Percentiles rank a stretch among this genome's conserved stretches.
These are phyloP conservation scores for Drosophila paranaensis DNA, from an alignment of 2,888 invertebrate species.

Conservation along the genomic window DNA sequence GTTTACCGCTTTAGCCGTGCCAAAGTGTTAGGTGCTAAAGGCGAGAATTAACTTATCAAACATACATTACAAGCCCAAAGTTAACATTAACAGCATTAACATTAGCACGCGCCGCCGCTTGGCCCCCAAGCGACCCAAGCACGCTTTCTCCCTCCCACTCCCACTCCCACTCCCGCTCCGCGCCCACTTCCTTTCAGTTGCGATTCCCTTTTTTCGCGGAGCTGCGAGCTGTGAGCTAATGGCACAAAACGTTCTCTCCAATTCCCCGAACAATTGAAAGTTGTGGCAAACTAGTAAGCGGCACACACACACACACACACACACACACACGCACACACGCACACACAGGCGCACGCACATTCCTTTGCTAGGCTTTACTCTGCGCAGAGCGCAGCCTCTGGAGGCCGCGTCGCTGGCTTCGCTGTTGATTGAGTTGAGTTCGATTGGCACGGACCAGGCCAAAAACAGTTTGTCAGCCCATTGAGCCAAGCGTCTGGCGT, in stretches of 20 bases:
- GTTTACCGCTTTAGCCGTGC: constrained; percentile 6
- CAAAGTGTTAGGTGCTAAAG: constrained; percentile 52
- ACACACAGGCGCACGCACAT: constrained; percentile 10
- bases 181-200: not conserved
- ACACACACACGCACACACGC: constrained; percentile 14
- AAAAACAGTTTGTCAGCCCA: constrained; percentile 32
- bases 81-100: constrained; percentile 76
- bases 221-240: constrained; percentile 39
- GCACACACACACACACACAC: constrained; percentile 14
- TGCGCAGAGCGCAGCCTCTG: constrained; percentile 31
- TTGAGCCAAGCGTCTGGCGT: constrained; percentile 41
- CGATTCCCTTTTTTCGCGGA: not conserved
- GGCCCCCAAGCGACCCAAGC: not conserved
- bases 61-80: constrained; percentile 72
- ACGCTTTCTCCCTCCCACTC: not conserved
- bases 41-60: constrained; percentile 78
- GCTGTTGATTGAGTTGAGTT: constrained; percentile 60
- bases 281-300: constrained; percentile 51
- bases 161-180: too few relatives aligned
- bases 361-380: constrained; percentile 6
- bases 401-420: constrained; percentile 38
- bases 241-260: constrained; percentile 63
- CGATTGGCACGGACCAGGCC: constrained; percentile 18
- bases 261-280: constrained; percentile 75
- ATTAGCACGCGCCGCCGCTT: constrained; percentile 46